Evolutionary conservation across 2,113 vertebrate species (phyloP), one percentile per base, ranked within the genome.

Genomic region (Vulpes vulpes): DNA sequence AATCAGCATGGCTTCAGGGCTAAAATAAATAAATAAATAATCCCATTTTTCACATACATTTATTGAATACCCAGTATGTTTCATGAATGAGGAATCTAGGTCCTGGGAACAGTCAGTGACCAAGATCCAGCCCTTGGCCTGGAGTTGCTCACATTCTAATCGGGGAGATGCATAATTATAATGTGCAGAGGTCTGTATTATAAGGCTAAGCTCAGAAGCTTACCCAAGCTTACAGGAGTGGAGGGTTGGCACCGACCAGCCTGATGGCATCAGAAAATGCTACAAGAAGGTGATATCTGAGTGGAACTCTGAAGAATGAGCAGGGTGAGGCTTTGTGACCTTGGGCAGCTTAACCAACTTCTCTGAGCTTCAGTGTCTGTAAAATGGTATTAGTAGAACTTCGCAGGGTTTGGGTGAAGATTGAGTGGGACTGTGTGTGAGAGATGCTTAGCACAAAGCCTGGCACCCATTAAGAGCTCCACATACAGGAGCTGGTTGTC

Each of bases 261-360:
- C 74, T 2, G 2, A 49, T 38, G 30, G n/a, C 14, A 23, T 11
- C 17, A 5, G 81, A 23, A 69, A 60, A 53, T 20, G 32, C 49
- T n/a, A 0, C 51, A 22, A 23, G 51, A 51, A 20, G 16, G 12
- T 6, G n/a, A 22, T 10, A 9, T 2, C 9, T 1, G 5, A 43
- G 11, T 4, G 51, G 19, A 10, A 23, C 55, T 23, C 78, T 5
- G 57, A 30, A 60, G 51, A 59, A 32, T 32, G 11, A 69, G 14
- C 0, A 15, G 32, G 32, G 38, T 30, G 59, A 53, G 73, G 79
- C 87, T 49, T 35, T 82, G 84, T 82, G 87, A 32, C 59, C 22
- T 25, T 32, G 27, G 81, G 65, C 85, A 93, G 17, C 57, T 80
- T 55, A 43, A 60, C 43, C n/a, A n/a, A 55, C 62, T 32, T 81